Conservation (phyloP, 2,888 invertebrate species). For the Heteromyza rotundicornis region DNA sequence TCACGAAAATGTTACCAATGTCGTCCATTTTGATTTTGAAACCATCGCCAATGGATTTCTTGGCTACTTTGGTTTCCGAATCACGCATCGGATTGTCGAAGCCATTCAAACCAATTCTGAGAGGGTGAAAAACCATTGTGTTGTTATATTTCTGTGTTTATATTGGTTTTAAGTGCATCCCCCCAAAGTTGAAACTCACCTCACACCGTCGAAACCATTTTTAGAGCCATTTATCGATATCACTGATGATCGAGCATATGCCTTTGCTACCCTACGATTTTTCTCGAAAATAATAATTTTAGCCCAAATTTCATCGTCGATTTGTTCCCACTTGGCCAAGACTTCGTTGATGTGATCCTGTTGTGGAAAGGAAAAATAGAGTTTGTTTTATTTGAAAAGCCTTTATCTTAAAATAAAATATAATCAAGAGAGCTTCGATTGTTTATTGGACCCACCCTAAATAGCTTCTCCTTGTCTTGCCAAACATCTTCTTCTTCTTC, state of each 20-base stretch:
- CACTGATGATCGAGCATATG: constrained; percentile 93
- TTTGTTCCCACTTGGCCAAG: constrained; percentile 92
- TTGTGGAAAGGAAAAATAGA: not conserved
- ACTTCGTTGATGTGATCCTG: constrained; percentile 98
- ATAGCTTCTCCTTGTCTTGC: constrained; percentile 91
- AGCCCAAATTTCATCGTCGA: constrained; percentile 98
- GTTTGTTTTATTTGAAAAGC: not conserved
- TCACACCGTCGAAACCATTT: constrained; percentile 94
- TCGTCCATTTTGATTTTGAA: constrained; percentile 77
- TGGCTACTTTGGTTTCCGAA: constrained; percentile 88
- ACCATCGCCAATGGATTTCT: constrained; percentile 88
- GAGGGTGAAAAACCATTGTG: constrained; percentile 39
- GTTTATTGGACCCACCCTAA: constrained; percentile 72
- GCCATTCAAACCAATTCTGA: constrained; percentile 92
- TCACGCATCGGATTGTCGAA: constrained; percentile 96
- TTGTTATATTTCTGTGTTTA: not conserved
- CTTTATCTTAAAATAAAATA: not conserved
- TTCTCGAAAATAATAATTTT: constrained; percentile 97
- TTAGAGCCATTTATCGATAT: constrained; percentile 95
- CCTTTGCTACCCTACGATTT: constrained; percentile 94
- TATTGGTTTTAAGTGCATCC: too few species aligned
- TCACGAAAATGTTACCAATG: constrained; percentile 74
- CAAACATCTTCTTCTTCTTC: constrained; percentile 81
- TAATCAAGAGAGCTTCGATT: not conserved
- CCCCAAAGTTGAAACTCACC: too few species aligned